phyloP scores from a whole-genome alignment of 2,888 invertebrate species.

The Melanargia galathea region DNA sequence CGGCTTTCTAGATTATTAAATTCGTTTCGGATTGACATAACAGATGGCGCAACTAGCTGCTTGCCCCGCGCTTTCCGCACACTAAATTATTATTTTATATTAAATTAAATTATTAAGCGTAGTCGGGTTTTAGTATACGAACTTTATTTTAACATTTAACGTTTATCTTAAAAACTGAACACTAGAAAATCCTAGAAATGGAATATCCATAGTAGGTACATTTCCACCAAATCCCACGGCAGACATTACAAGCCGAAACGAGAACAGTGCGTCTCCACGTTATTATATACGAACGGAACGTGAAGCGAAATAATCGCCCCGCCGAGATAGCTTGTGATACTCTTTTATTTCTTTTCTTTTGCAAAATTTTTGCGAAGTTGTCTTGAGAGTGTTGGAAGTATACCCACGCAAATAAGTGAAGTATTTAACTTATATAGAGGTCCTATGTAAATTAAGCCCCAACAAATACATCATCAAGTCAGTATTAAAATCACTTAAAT shows the following conservation, averaged over 20 bases:
- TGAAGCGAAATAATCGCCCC: constrained; percentile 37
- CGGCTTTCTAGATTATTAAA: no score
- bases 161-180: background rate
- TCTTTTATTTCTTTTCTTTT: constrained; percentile 29
- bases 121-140: no score
- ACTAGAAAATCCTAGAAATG: constrained; percentile 22
- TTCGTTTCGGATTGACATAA: no score
- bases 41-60: no score
- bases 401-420: background rate
- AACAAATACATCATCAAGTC: background rate
- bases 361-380: constrained; percentile 17
- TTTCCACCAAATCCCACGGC: constrained; percentile 31
- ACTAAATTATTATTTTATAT: no score
- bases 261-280: constrained; percentile 37
- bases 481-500: background rate
- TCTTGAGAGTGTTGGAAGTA: background rate
- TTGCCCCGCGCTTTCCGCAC: no score
- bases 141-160: no score
- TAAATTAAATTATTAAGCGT: no score
- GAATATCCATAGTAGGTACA: constrained; percentile 25
- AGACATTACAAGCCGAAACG: constrained; percentile 39
- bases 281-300: constrained; percentile 39
- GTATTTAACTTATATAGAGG: background rate
- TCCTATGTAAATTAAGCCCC: background rate
- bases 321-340: constrained; percentile 34